Evolutionary conservation across 53 echinoderm and acorn worm genomes (phyloP).

Genomic region (Holothuria leucospilota): DNA sequence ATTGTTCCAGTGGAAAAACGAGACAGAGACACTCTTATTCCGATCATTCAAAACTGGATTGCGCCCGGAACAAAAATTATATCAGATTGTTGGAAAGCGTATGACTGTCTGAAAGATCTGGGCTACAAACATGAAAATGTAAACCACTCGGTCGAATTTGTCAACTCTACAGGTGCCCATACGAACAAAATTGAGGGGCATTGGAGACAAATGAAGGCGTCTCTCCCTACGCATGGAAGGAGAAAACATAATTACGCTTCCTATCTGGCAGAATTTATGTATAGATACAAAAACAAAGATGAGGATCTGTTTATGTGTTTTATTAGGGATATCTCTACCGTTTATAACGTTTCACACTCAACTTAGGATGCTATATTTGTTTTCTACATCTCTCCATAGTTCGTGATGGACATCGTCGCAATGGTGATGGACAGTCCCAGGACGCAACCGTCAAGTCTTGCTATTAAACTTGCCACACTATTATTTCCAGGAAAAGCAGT

Average conservation of each 20-base stretch:
- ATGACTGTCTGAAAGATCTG: conserved; percentile 15
- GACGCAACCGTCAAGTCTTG: neutral
- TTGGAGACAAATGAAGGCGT: conserved; percentile 54
- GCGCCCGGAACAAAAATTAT: conserved; percentile 28
- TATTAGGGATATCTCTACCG: conserved; percentile 14
- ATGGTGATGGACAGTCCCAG: neutral
- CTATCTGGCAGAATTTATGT: conserved; percentile 52
- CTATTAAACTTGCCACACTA: neutral
- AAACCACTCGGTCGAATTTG: conserved; percentile 62
- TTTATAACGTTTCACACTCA: neutral
- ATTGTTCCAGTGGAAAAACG: conserved; percentile 36
- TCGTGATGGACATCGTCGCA: neutral
- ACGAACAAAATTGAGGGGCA: conserved; percentile 46
- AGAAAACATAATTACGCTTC: conserved; percentile 49
- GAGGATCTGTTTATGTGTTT: conserved; percentile 27
- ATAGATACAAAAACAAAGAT: conserved; percentile 42
- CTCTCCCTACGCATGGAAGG: conserved; percentile 37
- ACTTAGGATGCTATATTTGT: neutral
- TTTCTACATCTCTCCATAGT: neutral
- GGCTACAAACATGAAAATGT: conserved; percentile 51
- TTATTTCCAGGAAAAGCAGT: neutral
- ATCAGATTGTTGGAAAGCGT: conserved; percentile 51
- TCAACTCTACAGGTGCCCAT: conserved; percentile 2
- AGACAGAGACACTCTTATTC: conserved; percentile 26
- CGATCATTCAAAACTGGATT: conserved; percentile 43